Evolutionary conservation across 2,888 invertebrate genomes (phyloP).

Genomic region (Tipula confusa): DNA sequence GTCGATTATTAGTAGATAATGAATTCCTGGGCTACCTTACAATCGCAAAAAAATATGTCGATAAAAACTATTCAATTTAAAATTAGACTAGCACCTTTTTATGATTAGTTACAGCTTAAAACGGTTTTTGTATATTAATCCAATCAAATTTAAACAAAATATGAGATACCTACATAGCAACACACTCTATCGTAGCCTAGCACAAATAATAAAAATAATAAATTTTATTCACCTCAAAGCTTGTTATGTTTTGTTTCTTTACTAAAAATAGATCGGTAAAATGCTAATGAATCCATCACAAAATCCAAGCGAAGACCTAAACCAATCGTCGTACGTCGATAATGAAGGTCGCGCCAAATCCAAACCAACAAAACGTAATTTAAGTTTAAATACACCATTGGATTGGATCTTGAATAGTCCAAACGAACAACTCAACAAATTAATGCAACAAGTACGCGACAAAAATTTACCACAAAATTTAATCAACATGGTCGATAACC

Average conservation of each 20-base stretch:
- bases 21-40: no score
- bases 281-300: conserved; percentile 37
- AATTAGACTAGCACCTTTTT: no score
- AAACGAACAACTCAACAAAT: conserved; percentile 54
- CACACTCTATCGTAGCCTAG: not conserved
- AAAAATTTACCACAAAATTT: conserved; percentile 59
- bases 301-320: conserved; percentile 42
- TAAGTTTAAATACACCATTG: conserved; percentile 45
- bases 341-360: not conserved
- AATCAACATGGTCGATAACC: conserved; percentile 56
- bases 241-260: not conserved
- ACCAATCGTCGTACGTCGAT: conserved; percentile 40
- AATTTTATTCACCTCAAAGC: not conserved
- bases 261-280: not conserved
- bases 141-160: not conserved
- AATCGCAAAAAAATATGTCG: no score
- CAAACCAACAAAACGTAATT: conserved; percentile 37
- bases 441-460: conserved; percentile 59
- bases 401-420: conserved; percentile 62
- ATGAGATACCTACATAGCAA: not conserved
- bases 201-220: not conserved
- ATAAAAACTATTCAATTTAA: no score
- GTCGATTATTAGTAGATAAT: no score
- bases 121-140: no score
- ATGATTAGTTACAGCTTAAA: no score